Evolutionary conservation across 2,797 vertebrate species (phyloP).

Genomic region (Arnoldichthys spilopterus): DNA sequence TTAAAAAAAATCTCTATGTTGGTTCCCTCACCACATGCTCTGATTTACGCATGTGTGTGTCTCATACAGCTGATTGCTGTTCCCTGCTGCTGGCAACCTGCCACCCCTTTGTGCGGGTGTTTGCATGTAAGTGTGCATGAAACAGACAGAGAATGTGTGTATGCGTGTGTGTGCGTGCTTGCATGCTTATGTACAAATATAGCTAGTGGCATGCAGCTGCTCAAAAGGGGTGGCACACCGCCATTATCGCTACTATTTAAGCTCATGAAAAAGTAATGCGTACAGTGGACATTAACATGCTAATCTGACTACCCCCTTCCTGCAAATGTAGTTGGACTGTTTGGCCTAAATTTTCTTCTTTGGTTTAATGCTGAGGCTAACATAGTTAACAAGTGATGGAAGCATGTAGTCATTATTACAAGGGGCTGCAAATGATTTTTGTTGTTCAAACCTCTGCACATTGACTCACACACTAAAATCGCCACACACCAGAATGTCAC

Average conservation of each 20-base stretch:
- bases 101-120: neutral
- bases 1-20: neutral
- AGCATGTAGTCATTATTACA: neutral
- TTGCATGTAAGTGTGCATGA: too few species aligned
- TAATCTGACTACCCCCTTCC: neutral
- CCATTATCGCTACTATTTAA: neutral
- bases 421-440: neutral
- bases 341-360: neutral
- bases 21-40: neutral
- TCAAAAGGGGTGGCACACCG: neutral
- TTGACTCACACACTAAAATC: too few species aligned
- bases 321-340: neutral
- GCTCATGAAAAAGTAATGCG: neutral
- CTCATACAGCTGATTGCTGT: constrained; percentile 39
- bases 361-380: neutral
- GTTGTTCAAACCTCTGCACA: too few species aligned
- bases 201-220: neutral
- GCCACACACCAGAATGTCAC: too few species aligned
- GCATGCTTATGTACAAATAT: constrained; percentile 1
- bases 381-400: neutral
- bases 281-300: neutral
- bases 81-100: constrained; percentile 26
- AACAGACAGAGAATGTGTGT: too few species aligned
- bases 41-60: constrained; percentile 31
- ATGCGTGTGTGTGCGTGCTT: neutral